phyloP scores from a whole-genome alignment of 2,797 vertebrate genomes.

The Cyprinella venusta region DNA sequence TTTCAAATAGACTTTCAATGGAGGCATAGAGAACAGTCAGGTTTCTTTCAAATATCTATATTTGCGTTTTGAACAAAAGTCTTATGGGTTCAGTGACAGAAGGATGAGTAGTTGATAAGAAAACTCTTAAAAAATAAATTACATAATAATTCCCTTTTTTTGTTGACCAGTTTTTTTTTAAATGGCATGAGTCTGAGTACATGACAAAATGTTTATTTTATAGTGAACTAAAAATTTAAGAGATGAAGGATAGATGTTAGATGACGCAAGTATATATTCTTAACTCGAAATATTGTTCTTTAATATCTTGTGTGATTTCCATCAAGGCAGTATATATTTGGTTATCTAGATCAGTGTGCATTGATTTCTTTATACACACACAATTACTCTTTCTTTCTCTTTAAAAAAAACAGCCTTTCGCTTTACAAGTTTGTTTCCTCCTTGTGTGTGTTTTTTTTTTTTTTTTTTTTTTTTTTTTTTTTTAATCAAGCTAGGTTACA shows the following conservation, averaged over 20 bases:
- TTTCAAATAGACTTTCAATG: neutral
- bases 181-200: neutral
- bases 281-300: neutral
- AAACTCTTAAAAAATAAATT: neutral
- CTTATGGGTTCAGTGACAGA: neutral
- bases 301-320: neutral
- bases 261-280: neutral
- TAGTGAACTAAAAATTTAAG: neutral
- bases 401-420: neutral
- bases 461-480: neutral
- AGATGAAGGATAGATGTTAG: neutral
- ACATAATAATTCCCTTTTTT: neutral
- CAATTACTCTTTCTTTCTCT: too few relatives aligned
- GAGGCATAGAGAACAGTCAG: neutral
- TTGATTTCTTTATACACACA: neutral
- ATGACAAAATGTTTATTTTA: neutral
- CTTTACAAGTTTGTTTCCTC: conserved; percentile 28
- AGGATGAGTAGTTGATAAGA: too few relatives aligned
- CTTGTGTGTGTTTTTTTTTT: neutral
- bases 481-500: conserved; percentile 44
- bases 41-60: neutral
- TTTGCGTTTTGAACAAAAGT: neutral
- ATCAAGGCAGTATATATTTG: neutral
- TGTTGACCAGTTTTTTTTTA: neutral
- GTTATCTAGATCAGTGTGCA: neutral